Base-by-base conservation (phyloP, 2,888 invertebrate species). In the Frankliniella intonsa region DNA sequence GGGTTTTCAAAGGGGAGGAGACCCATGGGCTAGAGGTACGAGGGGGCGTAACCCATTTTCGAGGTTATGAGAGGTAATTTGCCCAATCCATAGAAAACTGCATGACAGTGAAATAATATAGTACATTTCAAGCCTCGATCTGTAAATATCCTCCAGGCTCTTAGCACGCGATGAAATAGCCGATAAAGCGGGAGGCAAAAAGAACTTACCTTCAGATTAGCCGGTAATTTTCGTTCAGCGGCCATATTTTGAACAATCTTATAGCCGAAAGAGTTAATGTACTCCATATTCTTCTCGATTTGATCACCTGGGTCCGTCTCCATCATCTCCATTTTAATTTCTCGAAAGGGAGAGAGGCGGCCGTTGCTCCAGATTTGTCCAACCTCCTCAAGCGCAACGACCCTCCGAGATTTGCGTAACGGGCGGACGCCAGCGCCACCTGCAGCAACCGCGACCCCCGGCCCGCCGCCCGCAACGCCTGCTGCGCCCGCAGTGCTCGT, bases 201-300 rank as follows among this genome's bases (percentile, higher is more conserved):
- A 5, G 38, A 38, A 76, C 81, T 83, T 81, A 84, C 84, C 84
- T 84, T 84, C 25, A 84, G 80, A 50, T 84, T 84, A 19, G 84
- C 84, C 22, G 84, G 84, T 19, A 84, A 65, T 76, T 83, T 83
- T 14, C 83, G 81, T 8, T 81, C 80, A 83, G 83, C 83, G 3
- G 84, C 84, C 14, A 84, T 80, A 51, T 80, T 81, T 81, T 84
- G 84, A 7, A 84, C 79, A 38, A 83, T 83, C 80, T 84, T 84
- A 80, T 84, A 84, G 27, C 80, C 81, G 69, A 83, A 80, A 38
- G 38, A 38, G 5, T 38, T 38, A 38, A 38, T 38, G 38, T 38
- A 38, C 38, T 38, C 38, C 38, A 38, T 38, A 38, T 38, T 38
- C 38, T 38, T 38, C 55, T 14, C 55, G 55, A 55, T 9, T 10